Evolutionary conservation across 2,888 invertebrate species (phyloP).

Genomic region (Orthosia gothica): DNA sequence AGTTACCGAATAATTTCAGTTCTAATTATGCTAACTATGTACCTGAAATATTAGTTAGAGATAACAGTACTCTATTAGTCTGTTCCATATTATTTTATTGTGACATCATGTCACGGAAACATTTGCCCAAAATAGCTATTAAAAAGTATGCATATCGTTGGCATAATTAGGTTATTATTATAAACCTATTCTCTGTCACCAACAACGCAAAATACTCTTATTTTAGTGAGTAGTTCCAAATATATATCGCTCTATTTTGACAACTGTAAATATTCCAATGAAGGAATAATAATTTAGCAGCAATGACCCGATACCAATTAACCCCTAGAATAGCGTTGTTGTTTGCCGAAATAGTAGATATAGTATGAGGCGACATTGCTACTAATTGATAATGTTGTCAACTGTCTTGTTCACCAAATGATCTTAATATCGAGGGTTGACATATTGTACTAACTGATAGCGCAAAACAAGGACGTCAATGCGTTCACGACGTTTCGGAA

Average conservation of each 20-base stretch:
- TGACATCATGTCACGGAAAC: slow-evolving; percentile 15
- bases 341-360: slow-evolving; percentile 2
- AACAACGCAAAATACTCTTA: slow-evolving; percentile 10
- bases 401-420: background rate
- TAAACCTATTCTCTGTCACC: slow-evolving; percentile 38
- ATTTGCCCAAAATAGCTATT: slow-evolving; percentile 42
- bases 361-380: background rate
- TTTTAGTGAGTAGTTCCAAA: slow-evolving; percentile 10
- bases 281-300: slow-evolving; percentile 20
- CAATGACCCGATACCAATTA: slow-evolving; percentile 35
- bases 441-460: too few species aligned
- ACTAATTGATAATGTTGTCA: background rate
- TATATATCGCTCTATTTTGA: background rate
- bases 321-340: background rate
- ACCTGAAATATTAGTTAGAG: slow-evolving; percentile 18
- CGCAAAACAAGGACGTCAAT: too few species aligned
- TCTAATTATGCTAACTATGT: slow-evolving; percentile 11
- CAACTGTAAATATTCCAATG: slow-evolving; percentile 10
- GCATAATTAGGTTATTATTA: slow-evolving; percentile 50
- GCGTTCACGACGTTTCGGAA: too few species aligned
- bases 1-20: background rate
- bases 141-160: slow-evolving; percentile 46
- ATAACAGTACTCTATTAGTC: slow-evolving; percentile 11
- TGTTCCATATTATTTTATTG: slow-evolving; percentile 18
- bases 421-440: background rate